phyloP scores from a whole-genome alignment of 2,888 invertebrate genomes.

The Cheilosia vulpina region DNA sequence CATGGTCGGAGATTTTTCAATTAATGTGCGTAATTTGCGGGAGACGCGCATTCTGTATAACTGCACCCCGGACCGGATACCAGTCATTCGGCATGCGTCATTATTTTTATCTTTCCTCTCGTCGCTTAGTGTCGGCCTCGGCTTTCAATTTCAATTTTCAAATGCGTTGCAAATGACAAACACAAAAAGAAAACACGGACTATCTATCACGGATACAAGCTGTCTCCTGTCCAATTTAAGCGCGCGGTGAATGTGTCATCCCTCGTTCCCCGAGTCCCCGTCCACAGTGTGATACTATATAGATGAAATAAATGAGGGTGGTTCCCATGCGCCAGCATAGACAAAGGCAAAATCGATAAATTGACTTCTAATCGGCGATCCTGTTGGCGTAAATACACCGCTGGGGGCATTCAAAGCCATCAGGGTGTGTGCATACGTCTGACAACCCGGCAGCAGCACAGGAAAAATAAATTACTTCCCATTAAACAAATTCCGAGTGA shows the following conservation, averaged over 20 bases:
- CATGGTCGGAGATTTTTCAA: slow-evolving; percentile 68
- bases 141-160: slow-evolving; percentile 65
- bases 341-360: slow-evolving; percentile 73
- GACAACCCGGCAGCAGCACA: slow-evolving; percentile 1
- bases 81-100: slow-evolving; percentile 72
- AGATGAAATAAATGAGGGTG: slow-evolving; percentile 68
- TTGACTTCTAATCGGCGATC: slow-evolving; percentile 74
- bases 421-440: slow-evolving; percentile 13
- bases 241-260: slow-evolving; percentile 70
- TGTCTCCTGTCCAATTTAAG: slow-evolving; percentile 75
- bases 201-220: slow-evolving; percentile 75
- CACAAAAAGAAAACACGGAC: slow-evolving; percentile 56
- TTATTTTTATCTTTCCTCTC: slow-evolving; percentile 60
- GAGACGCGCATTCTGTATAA: slow-evolving; percentile 27
- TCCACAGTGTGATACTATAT: slow-evolving; percentile 7
- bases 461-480: slow-evolving; percentile 70
- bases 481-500: slow-evolving; percentile 74
- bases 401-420: slow-evolving; percentile 61
- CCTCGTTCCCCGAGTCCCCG: slow-evolving; percentile 41
- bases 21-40: slow-evolving; percentile 73
- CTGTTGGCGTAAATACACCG: slow-evolving; percentile 66
- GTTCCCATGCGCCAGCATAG: slow-evolving; percentile 42
- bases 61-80: slow-evolving; percentile 59
- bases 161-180: slow-evolving; percentile 73
- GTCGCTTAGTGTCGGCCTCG: neutral